These are phyloP conservation scores for Thyatira batis DNA, from an alignment of 2,888 invertebrate species.

Conservation along the genomic window DNA sequence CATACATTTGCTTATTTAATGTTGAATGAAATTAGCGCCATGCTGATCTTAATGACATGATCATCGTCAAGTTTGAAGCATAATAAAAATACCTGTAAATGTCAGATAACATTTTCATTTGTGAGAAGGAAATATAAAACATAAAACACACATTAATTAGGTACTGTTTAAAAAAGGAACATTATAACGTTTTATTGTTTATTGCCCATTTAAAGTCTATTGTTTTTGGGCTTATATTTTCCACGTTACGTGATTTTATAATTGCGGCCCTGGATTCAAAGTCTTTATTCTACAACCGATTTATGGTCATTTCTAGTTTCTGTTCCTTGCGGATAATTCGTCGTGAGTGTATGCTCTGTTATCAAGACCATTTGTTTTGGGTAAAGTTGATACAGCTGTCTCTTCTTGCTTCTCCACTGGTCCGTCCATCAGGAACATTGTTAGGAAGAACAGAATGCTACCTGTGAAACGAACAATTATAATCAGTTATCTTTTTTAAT, in stretches of 20 bases:
- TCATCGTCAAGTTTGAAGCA: not conserved
- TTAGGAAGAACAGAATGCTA: conserved; percentile 90
- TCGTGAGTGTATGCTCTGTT: conserved; percentile 81
- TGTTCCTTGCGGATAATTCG: conserved; percentile 50
- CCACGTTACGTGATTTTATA: not conserved
- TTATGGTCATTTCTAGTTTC: conserved; percentile 32
- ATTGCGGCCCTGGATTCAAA: conserved; percentile 10
- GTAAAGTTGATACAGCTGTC: conserved; percentile 13
- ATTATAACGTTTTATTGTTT: not conserved
- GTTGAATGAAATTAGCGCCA: not conserved
- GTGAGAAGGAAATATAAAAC: not conserved
- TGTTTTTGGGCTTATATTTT: not conserved
- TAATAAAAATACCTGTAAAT: not conserved
- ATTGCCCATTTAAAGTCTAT: not conserved
- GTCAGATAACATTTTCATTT: not conserved
- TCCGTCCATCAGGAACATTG: conserved; percentile 91
- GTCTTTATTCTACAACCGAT: conserved; percentile 40
- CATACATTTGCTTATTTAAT: not conserved
- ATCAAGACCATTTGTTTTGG: conserved; percentile 69
- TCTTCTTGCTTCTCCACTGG: conserved; percentile 45
- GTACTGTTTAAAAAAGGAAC: not conserved
- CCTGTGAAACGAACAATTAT: conserved; percentile 71
- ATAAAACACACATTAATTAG: not conserved
- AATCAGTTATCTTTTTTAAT: too few species aligned
- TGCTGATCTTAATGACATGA: not conserved